A percentile compares a stretch with the other conserved stretches of the same genome.
phyloP scores from a whole-genome alignment of 2,797 vertebrate species.

The Etheostoma nigrum region DNA sequence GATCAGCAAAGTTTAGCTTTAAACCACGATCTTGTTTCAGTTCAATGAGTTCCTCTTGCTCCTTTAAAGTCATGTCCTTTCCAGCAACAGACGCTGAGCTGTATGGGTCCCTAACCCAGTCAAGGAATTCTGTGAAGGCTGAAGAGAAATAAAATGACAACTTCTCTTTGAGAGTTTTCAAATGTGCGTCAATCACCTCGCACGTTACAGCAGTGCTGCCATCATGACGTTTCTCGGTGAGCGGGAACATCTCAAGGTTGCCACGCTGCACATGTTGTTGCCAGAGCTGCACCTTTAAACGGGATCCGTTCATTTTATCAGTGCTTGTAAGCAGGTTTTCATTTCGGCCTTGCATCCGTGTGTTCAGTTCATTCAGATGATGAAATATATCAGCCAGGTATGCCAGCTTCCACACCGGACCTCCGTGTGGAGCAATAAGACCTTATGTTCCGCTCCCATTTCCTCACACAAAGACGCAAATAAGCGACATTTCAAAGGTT shows the following conservation, averaged over 20 bases:
- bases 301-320: too few relatives aligned
- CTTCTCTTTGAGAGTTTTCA: neutral
- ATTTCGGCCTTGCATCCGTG: constrained; percentile 1
- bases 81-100: constrained; percentile 7
- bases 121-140: neutral
- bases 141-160: constrained; percentile 17
- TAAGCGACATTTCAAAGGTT: constrained; percentile 34
- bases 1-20: neutral
- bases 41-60: neutral
- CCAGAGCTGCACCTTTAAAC: too few relatives aligned
- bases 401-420: too few relatives aligned
- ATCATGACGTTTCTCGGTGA: too few relatives aligned
- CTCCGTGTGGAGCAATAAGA: too few relatives aligned
- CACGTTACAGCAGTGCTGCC: neutral
- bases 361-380: constrained; percentile 6
- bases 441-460: constrained; percentile 32
- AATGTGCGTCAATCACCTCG: too few relatives aligned
- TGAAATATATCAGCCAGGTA: constrained; percentile 1
- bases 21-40: constrained; percentile 16
- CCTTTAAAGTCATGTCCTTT: constrained; percentile 14
- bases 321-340: too few relatives aligned
- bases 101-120: constrained; percentile 11
- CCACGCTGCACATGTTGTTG: too few relatives aligned
- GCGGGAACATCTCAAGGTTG: too few relatives aligned
- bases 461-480: constrained; percentile 46